These are phyloP conservation scores for Hippocampus barbouri DNA, from an alignment of 2,113 vertebrate species.

Conservation along the genomic window DNA sequence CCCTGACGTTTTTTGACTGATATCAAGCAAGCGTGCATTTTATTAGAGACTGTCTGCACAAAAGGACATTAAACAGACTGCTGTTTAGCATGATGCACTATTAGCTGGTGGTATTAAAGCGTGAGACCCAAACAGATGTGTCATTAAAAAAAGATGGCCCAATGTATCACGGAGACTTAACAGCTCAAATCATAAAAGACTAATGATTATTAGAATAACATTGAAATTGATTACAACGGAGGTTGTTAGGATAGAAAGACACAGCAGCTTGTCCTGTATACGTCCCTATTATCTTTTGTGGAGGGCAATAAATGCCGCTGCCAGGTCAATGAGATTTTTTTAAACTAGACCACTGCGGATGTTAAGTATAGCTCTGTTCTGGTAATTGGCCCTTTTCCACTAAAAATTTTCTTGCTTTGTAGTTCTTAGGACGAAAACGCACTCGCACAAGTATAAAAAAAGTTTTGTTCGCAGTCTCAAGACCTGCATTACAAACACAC, in stretches of 20 bases:
- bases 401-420: not conserved
- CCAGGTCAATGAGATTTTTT: not conserved
- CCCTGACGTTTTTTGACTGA: not conserved
- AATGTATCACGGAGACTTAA: slow-evolving; percentile 1
- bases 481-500: too few species aligned
- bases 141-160: slow-evolving; percentile 8
- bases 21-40: not conserved
- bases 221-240: not conserved
- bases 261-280: not conserved
- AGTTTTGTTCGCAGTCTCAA: too few species aligned
- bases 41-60: slow-evolving; percentile 13
- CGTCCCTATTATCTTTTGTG: not conserved
- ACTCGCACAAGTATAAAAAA: not conserved
- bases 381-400: not conserved
- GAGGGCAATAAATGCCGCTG: not conserved
- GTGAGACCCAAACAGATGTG: slow-evolving; percentile 9
- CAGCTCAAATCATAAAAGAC: not conserved
- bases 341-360: not conserved
- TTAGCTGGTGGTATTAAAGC: slow-evolving; percentile 6
- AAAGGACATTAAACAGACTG: not conserved
- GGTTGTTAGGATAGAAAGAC: not conserved
- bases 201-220: not conserved
- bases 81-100: not conserved
- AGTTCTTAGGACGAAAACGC: not conserved
- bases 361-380: not conserved